Evolutionary conservation across 2,888 invertebrate genomes (phyloP), one percentile per base, ranked within the genome.

Genomic region (Altica lythri): DNA sequence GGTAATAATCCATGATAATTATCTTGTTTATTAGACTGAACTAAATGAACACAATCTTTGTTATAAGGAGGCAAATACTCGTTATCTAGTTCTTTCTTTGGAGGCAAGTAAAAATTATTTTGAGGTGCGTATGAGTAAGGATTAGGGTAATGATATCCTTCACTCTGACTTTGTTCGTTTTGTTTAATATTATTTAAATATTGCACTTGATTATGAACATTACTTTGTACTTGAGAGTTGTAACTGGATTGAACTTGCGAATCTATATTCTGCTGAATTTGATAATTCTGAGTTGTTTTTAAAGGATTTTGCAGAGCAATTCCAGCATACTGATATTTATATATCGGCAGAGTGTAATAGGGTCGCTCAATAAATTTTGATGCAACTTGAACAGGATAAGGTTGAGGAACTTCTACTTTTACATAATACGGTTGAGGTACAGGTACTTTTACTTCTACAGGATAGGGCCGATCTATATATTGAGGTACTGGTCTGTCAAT

Each of bases 1-100:
- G 84, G 82, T 9, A 80, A 78, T 1, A 82, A 79, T 1, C 84
- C 83, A n/a, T 79, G 75, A 30, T 82, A 80, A 55, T 60, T 72
- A 35, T 70, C 67, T 30, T 81, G 80, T 55, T 60, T 71, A 30
- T 69, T 67, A 6, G 57, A 53, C 44, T 65, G 64, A 4, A 64
- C 60, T 1, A 59, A 62, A 44, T 63, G 65, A 19, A 40, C 44
- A 34, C 49, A 49, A 22, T 40, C 42, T 14, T 22, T 10, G 4
- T 10, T 17, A 49, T 60, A 10, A 32, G 60, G 59, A 12, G 60
- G 60, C 8, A 59, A 44, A 30, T 59, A 61, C 4, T 51, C 50
- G 32, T 53, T 57, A 35, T 62, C 62, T 4, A 55, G n/a, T 19
- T 59, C 55, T 38, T 64, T 56, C 29, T 64, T 61, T 9, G 61